A percentile compares a stretch with the other conserved stretches of the same genome.
phyloP scores from a whole-genome alignment of 2,797 vertebrate species.

The Hypotaenidia philippensis region DNA sequence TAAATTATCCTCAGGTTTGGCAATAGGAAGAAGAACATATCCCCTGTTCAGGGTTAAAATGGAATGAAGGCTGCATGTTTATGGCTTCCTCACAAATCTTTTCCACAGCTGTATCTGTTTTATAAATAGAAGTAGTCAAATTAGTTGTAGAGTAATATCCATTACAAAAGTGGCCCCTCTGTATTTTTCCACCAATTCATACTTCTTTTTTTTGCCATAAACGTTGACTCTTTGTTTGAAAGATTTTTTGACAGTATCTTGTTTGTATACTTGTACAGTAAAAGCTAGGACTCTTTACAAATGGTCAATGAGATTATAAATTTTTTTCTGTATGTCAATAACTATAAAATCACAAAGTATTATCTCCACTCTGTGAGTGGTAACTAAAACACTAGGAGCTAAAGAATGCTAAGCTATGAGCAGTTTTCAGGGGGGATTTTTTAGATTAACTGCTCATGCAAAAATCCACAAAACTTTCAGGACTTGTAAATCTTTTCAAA shows the following conservation, averaged over 20 bases:
- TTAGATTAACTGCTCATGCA: background rate
- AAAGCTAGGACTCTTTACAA: background rate
- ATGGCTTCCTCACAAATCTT: background rate
- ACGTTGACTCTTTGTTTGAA: background rate
- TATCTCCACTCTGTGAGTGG: background rate
- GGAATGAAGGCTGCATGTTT: background rate
- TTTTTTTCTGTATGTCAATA: background rate
- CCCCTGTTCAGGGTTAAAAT: background rate
- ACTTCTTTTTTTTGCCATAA: background rate
- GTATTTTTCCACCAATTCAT: background rate
- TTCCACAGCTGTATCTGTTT: constrained; percentile 18
- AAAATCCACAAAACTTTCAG: background rate
- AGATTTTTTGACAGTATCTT: background rate
- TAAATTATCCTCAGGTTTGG: background rate
- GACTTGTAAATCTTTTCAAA: background rate
- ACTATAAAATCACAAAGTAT: background rate
- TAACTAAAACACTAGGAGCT: background rate
- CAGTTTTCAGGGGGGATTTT: background rate
- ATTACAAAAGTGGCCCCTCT: background rate
- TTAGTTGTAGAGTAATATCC: background rate
- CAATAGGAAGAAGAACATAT: background rate
- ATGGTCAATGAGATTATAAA: background rate
- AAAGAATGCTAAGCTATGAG: background rate
- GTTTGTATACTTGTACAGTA: background rate
- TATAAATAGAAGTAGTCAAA: constrained; percentile 15